Base-by-base conservation (phyloP, 2,888 invertebrate genomes). In the Hydrotaea cyrtoneurina region DNA sequence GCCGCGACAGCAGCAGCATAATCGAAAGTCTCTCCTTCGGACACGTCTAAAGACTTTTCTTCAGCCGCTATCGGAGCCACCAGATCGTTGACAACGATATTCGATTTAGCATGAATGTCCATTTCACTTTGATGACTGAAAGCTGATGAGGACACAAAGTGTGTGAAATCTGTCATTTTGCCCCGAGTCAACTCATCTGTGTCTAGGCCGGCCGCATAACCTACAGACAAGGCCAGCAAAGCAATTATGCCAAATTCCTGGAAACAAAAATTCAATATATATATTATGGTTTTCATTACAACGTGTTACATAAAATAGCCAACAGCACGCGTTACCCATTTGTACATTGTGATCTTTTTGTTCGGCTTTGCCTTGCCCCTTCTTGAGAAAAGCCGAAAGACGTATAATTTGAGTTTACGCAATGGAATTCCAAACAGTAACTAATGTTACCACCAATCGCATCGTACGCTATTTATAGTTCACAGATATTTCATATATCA, bases 51-150 rank as follows among this genome's bases (percentile, higher is more conserved):
- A n/a, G 13, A 21, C 2, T 15, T 19, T 15, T 26, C 15, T 4
- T 15, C 26, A 19, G 31, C 76, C 4, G 23, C 26, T 10, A 66
- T 50, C 72, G 87, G 86, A 74, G 87, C 85, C 85, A 87, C 82
- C 80, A 87, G 83, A 82, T 86, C 90, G 31, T 87, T 87, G 46
- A 93, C 86, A 62, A 93, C 87, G 57, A 93, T 87, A 71, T 85
- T 82, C 7, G 93, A 92, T 0, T 92, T 90, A 13, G 92, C 90
- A 69, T 91, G 93, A 11, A 93, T 89, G 76, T 93, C 93, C 7
- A 93, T 87, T 11, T 93, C 92, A 66, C 93, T 92, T 87, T 94
- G 93, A 76, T 93, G 93, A 19, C 93, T 93, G 0, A 93, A 92
- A 0, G 93, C 88, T 31, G 87, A 82, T 59, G 87, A 82, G 55